Base-by-base conservation (phyloP, 2,797 vertebrate species). In the Hafferia zeledoni region DNA sequence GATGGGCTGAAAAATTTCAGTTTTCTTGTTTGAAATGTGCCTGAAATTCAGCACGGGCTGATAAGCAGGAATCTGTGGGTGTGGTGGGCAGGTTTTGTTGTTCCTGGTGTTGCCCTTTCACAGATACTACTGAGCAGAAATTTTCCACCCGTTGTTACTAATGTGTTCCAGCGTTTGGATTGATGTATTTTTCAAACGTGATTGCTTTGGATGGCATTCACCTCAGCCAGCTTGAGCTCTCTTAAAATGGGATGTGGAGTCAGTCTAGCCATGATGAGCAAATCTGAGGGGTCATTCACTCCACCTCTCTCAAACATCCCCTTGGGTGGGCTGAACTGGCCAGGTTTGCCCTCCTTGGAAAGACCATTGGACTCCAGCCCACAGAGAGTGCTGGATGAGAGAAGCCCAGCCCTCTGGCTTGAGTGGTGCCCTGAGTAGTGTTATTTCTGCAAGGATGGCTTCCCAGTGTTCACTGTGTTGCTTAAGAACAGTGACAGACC, bases 371-470 rank as follows among this genome's bases (percentile, higher is more conserved):
- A 2, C 8, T 23, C 2, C 43, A 50, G 55, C 20, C 76, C 46
- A 4, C 4, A 4, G 55, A 2, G 4, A 22, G 72, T 2, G 20
- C 24, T 46, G 33, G 20, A 16, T 3, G 70, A 74, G 60, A 31
- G 43, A 15, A 33, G 16, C 59, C 56, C 10, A 5, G 28, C 27
- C 44, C 28, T 31, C 30, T 17, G 67, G 11, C 31, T 87, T 81
- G n/a, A 27, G 37, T 1, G 10, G 5, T 31, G 59, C 27, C 46
- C 68, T 15, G 31, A 17, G 59, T 1, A 9, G 35, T 3, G 1
- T 5, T 50, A 5, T 13, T 82, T 33, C 17, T 67, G 25, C 50
- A 9, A 8, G 61, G 65, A 19, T 24, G 70, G n/a, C n/a, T 70
- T 65, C 53, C 56, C n/a, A 1, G 44, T 3, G 9, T 16, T 50